Conservation (phyloP, 2,888 invertebrate species). For the Aphidius colemani region DNA sequence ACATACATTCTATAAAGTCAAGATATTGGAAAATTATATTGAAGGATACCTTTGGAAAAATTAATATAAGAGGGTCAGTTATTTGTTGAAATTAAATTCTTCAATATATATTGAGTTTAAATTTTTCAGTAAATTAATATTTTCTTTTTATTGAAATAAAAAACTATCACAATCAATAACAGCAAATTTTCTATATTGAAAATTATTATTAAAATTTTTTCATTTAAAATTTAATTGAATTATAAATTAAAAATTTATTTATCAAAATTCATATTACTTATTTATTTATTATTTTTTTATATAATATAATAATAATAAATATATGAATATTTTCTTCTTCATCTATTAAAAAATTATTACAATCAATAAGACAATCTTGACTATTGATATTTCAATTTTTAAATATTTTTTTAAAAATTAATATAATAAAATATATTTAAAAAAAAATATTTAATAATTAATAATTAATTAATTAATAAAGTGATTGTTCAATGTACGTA, state of each 20-base stretch:
- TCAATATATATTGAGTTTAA: conserved; percentile 1
- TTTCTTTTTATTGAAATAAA: no score
- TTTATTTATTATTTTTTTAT: no score
- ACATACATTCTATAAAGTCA: not conserved
- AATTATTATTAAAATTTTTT: no score
- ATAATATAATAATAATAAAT: no score
- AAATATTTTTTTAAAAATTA: conserved; percentile 15
- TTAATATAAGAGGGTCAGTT: conserved; percentile 15
- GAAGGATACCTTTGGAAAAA: conserved; percentile 20
- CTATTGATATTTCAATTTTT: conserved; percentile 10
- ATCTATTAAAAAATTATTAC: no score
- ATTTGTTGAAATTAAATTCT: conserved; percentile 38
- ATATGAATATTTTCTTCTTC: not conserved
- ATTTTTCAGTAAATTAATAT: no score
- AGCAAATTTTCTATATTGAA: no score
- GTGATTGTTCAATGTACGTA: conserved; percentile 41
- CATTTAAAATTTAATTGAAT: conserved; percentile 7
- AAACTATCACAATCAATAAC: no score
- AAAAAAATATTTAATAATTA: conserved; percentile 11
- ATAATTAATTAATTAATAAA: conserved; percentile 32
- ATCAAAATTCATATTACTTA: no score
- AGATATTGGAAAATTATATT: conserved; percentile 5
- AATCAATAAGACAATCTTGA: no score
- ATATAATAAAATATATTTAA: conserved; percentile 2
- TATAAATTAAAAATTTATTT: not conserved